Evolutionary conservation across 2,888 invertebrate species (phyloP).

Genomic region (Drosophila macrospina): DNA sequence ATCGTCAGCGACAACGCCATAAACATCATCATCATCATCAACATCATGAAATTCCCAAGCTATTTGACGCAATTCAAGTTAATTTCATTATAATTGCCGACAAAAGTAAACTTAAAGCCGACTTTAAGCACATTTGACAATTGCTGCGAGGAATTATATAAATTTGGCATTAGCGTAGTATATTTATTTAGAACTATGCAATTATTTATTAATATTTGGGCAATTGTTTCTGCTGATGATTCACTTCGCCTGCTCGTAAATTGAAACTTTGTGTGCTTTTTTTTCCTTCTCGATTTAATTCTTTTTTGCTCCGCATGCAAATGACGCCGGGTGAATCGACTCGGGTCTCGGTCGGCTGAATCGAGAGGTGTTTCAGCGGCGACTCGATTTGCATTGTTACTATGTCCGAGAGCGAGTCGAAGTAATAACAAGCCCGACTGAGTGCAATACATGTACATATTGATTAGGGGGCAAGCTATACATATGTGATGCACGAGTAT

Average conservation of each 20-base stretch:
- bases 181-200: slow-evolving; percentile 7
- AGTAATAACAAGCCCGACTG: slow-evolving; percentile 54
- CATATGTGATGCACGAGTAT: slow-evolving; percentile 19
- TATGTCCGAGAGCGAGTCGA: slow-evolving; percentile 14
- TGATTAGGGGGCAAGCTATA: slow-evolving; percentile 50
- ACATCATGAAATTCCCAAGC: slow-evolving; percentile 24
- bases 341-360: slow-evolving; percentile 13
- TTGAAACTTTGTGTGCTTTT: slow-evolving; percentile 27
- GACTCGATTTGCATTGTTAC: slow-evolving; percentile 50
- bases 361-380: slow-evolving; percentile 23
- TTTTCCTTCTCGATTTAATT: slow-evolving; percentile 7
- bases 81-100: slow-evolving; percentile 68
- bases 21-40: slow-evolving; percentile 49
- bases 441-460: slow-evolving; percentile 69
- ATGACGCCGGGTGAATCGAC: slow-evolving; percentile 24
- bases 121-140: slow-evolving; percentile 51
- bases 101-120: not conserved
- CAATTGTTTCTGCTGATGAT: slow-evolving; percentile 23
- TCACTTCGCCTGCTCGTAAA: slow-evolving; percentile 26
- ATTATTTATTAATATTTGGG: slow-evolving; percentile 20
- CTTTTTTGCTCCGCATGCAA: slow-evolving; percentile 33
- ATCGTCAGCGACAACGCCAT: too few relatives aligned
- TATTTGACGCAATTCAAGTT: slow-evolving; percentile 49
- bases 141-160: slow-evolving; percentile 39
- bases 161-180: slow-evolving; percentile 5